Evolutionary conservation across 2,113 vertebrate species (phyloP), one percentile per base, ranked within the genome.

Genomic region (Tachysurus fulvidraco): DNA sequence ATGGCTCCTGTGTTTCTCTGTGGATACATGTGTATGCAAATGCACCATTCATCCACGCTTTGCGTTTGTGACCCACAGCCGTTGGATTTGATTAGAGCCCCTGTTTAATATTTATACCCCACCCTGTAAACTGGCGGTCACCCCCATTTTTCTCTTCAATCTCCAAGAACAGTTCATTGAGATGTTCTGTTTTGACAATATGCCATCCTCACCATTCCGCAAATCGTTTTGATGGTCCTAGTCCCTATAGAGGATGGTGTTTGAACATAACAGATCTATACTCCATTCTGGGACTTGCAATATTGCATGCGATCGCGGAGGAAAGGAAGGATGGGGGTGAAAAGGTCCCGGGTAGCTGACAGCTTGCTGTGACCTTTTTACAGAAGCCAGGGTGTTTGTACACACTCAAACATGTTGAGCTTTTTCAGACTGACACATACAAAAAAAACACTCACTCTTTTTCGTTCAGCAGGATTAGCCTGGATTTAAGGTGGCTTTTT

Each of bases 171-270:
- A 80, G 77, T 87, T 88, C 91, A 89, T 91, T 89, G 91, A 90
- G 91, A 91, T 86, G 84, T 91, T 87, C 85, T 28, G 88, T 89
- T 86, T 89, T 90, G 89, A 88, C 90, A 89, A 78, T 86, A 59
- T n/a, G 76, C 87, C 85, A 46, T 73, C 41, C 30, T 81, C 30
- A 21, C 78, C 60, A 85, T 90, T 87, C 64, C 81, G 84, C 89
- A 92, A 92, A 92, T 90, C 87, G 88, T 90, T 91, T 89, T 91
- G 91, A 92, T 92, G 89, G 90, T 30, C 90, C 87, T 85, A 88
- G 87, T 88, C 86, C 90, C 89, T 88, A 65, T 79, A 90, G 73
- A 65, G 36, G 21, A 64, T 36, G 30, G 44, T 52, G 78, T 77
- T 76, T 87, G 81, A 88, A 88, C 83, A 86, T 86, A 50, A 83